Evolutionary conservation across 2,888 invertebrate genomes (phyloP).

Genomic region (Gymnoscelis rufifasciata): DNA sequence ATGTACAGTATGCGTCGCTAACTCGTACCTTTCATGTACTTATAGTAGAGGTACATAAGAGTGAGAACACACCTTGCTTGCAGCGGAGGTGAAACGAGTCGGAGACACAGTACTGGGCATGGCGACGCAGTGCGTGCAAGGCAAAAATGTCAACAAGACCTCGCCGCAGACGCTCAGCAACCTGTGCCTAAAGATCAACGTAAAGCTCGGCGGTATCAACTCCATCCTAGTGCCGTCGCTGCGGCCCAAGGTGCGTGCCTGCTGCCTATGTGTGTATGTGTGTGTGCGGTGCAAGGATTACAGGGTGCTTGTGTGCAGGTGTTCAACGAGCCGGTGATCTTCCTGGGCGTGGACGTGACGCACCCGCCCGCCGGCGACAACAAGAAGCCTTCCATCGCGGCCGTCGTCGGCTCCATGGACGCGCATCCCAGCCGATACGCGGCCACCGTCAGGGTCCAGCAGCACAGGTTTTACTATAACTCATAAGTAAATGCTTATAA

Average conservation of each 20-base stretch:
- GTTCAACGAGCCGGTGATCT: constrained; percentile 99
- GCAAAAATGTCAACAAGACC: constrained; percentile 99
- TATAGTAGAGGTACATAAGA: too few relatives aligned
- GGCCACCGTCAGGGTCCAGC: constrained; percentile 98
- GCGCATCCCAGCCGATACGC: constrained; percentile 99
- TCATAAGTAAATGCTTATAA: neutral
- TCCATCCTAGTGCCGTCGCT: constrained; percentile 98
- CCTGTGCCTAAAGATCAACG: constrained; percentile 99
- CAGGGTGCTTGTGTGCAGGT: constrained; percentile 71
- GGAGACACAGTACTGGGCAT: constrained; percentile 99
- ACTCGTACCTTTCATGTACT: too few relatives aligned
- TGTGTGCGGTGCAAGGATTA: neutral
- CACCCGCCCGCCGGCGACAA: constrained; percentile 99
- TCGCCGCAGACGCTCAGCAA: constrained; percentile 99
- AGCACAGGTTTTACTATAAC: constrained; percentile 80
- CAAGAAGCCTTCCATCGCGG: constrained; percentile 99
- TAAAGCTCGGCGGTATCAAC: constrained; percentile 99
- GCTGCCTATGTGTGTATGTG: neutral
- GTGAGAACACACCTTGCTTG: neutral
- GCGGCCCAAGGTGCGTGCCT: constrained; percentile 84
- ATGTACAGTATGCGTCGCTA: too few relatives aligned
- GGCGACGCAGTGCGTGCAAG: constrained; percentile 99
- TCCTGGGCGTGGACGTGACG: constrained; percentile 99
- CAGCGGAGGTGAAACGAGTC: constrained; percentile 99
- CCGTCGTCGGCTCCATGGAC: constrained; percentile 99